Base-by-base conservation (phyloP, 2,797 vertebrate species). In the Enteromius viviparus region DNA sequence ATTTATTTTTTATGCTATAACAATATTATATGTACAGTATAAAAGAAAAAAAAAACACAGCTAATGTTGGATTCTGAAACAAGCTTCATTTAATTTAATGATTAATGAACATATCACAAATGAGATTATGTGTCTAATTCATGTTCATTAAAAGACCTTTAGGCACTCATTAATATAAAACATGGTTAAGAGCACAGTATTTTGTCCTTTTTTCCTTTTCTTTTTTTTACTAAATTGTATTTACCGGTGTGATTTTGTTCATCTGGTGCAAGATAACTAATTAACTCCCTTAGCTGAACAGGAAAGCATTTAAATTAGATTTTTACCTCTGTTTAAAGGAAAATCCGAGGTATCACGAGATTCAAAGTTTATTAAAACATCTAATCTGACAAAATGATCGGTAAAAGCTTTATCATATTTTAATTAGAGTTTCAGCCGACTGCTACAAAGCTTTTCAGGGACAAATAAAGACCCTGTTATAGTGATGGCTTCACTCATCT, bases 321-420 rank as follows among this genome's bases (percentile, higher is more conserved):
- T 79, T 82, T 80, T 70, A 42, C 75, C 23, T 11, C 60, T 64
- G 66, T 76, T 75, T 85, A 51, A 83, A 76, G 29, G 21, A 82
- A 40, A 45, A 21, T 70, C 68, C 12, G 51, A 83, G 83, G 82
- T 66, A 76, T 23, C 81, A 62, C 42, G 62, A 85, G 80, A 71
- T 81, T 84, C 65, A 86, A 84, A 83, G 85, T 88, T 83, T 83
- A 89, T 89, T 87, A 89, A 85, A 85, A 80, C 62, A 65, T 72
- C 60, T 78, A 84, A 89, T 89, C 75, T 89, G 49, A 79, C 66
- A 85, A 84, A 81, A 85, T 82, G 55, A 90, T 90, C 82, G 53
- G 69, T 47, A 62, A 42, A 45, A 65, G 53, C 70, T 88, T 87
- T 70, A 85, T 85, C 64, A 78, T 80, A 72, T 85, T 88, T 87